Percentiles rank a stretch among this genome's conserved stretches.
These are phyloP conservation scores for Crocuta crocuta DNA, from an alignment of 2,113 vertebrate species.

Conservation along the genomic window DNA sequence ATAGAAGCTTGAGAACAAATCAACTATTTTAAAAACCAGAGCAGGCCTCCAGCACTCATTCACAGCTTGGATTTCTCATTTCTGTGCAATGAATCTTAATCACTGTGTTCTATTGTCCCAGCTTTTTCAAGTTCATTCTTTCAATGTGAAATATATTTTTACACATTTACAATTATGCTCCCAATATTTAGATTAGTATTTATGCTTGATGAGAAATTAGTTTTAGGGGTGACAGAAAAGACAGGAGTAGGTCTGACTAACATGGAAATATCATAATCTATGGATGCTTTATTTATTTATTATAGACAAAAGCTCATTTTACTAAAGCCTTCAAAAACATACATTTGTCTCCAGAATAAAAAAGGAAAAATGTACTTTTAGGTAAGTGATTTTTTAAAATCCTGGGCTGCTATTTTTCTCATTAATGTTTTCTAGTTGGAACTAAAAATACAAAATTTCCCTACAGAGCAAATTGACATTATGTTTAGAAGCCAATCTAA, in stretches of 20 bases:
- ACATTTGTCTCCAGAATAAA: not conserved
- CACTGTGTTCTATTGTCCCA: conserved; percentile 55
- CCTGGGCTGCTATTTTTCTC: not conserved
- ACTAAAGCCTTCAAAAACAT: conserved; percentile 20
- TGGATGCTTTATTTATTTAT: conserved; percentile 50
- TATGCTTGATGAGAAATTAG: conserved; percentile 77
- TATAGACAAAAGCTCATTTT: conserved; percentile 52
- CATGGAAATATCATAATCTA: conserved; percentile 54
- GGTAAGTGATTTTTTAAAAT: conserved; percentile 28
- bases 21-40: conserved; percentile 72
- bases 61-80: conserved; percentile 73
- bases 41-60: conserved; percentile 33
- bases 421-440: conserved; percentile 45
- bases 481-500: conserved; percentile 53
- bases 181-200: conserved; percentile 77
- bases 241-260: conserved; percentile 43
- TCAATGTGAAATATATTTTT: conserved; percentile 75
- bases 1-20: conserved; percentile 66
- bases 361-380: conserved; percentile 48
- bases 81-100: conserved; percentile 80
- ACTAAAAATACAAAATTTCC: conserved; percentile 59
- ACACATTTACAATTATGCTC: conserved; percentile 75
- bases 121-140: conserved; percentile 79
- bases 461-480: not conserved
- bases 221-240: conserved; percentile 69